Conservation (phyloP, 1,140 invertebrate genomes). For the Cherax quadricarinatus region DNA sequence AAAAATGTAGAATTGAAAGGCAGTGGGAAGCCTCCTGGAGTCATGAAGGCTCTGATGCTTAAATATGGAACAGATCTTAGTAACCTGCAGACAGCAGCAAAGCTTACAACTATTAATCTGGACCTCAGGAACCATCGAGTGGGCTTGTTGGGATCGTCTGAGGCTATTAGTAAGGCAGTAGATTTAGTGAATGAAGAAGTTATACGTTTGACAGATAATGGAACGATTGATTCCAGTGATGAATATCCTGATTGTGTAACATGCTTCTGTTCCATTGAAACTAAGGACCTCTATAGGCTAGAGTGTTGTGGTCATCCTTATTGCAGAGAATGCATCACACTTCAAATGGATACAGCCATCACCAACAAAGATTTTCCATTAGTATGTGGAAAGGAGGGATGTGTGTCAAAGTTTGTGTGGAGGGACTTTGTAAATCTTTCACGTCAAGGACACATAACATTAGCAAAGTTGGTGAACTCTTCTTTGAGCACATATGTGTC, state of each 20-base stretch:
- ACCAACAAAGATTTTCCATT: constrained; percentile 29
- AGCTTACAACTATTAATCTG: constrained; percentile 13
- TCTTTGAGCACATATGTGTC: neutral
- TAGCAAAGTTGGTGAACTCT: constrained; percentile 13
- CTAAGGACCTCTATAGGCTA: constrained; percentile 3
- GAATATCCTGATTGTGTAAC: constrained; percentile 32
- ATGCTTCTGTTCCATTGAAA: constrained; percentile 35
- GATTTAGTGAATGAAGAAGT: constrained; percentile 5
- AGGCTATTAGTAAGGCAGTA: constrained; percentile 20
- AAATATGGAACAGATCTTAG: constrained; percentile 20
- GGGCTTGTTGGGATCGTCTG: neutral
- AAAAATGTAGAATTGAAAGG: constrained; percentile 10
- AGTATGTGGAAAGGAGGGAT: constrained; percentile 25
- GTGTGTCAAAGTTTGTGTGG: constrained; percentile 2
- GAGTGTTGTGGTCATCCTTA: constrained; percentile 43
- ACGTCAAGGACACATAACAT: neutral
- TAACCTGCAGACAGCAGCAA: neutral
- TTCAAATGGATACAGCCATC: constrained; percentile 44
- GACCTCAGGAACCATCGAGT: constrained; percentile 29
- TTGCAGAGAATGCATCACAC: constrained; percentile 26
- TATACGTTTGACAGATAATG: neutral
- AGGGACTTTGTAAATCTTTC: constrained; percentile 48
- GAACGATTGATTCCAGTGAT: neutral
- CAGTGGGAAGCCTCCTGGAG: constrained; percentile 2
- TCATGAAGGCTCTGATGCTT: constrained; percentile 45